Base-by-base conservation (phyloP, 1,140 invertebrate genomes). In the Drosophila tsacasi region DNA sequence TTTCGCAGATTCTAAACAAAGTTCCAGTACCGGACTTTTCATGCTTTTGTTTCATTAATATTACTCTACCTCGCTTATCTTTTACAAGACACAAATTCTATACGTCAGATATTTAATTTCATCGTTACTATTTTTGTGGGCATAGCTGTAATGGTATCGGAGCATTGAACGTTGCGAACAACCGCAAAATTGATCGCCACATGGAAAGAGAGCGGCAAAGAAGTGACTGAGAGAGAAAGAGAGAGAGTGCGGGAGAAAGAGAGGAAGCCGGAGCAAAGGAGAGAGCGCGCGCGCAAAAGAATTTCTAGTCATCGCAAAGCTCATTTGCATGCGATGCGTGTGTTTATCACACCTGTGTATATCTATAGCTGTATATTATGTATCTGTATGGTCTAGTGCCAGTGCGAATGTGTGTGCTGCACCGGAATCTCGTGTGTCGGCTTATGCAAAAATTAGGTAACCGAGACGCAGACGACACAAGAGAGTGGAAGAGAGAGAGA, bases 131-230 rank as follows among this genome's bases (percentile, higher is more conserved):
- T 6, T 19, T 15, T 10, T 21, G 8, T 73, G 23, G 27, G 12
- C 35, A 19, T 15, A 2, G 8, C 35, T 61, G 46, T 74, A 47
- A 47, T 37, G 10, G 46, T 58, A 73, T 55, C 74, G 84, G 77
- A 87, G 85, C 84, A 84, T 84, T 87, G 78, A 89, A 81, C 81
- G 80, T 78, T 87, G 68, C 42, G 72, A 75, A 81, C 74, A 85
- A 78, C 77, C 68, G 74, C 64, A 81, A 82, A 72, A 72, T 83
- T 73, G 84, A 87, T 89, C 84, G 61, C 58, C 69, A 57, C 60
- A 61, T 50, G 27, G 35, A 66, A 49, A 37, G 72, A 46, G 54
- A 63, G 62, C 46, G 21, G 42, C 49, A 39, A 37, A 42, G 47
- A 32, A 50, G 21, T 32, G 27, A 9, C 21, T 3, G 35, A 7